phyloP scores from a whole-genome alignment of 2,888 invertebrate genomes.

The Pomacea canaliculata region DNA sequence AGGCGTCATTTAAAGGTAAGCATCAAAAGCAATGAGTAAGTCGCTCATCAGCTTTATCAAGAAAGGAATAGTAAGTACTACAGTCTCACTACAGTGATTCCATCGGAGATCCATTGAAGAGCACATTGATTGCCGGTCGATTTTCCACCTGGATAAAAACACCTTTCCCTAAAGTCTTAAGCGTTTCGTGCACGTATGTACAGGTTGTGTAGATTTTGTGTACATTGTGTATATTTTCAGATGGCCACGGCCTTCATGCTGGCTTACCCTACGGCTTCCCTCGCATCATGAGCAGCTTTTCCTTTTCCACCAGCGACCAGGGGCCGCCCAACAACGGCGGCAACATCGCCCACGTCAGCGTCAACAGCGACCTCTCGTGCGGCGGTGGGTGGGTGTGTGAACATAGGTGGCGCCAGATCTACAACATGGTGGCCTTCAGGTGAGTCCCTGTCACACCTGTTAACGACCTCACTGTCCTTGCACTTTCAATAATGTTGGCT shows the following conservation, averaged over 20 bases:
- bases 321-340: conserved; percentile 38
- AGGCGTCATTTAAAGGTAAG: too few species aligned
- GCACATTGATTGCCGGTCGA: too few species aligned
- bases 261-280: conserved; percentile 75
- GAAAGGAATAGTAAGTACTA: too few species aligned
- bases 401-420: conserved; percentile 55
- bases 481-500: background rate
- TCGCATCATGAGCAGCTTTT: conserved; percentile 87
- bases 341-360: conserved; percentile 34
- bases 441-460: background rate
- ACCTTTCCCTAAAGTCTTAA: too few species aligned
- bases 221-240: conserved; percentile 29
- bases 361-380: conserved; percentile 40
- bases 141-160: too few species aligned
- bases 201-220: too few species aligned
- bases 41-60: too few species aligned
- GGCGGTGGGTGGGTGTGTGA: conserved; percentile 48
- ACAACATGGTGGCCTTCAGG: conserved; percentile 66
- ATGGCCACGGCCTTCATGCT: conserved; percentile 87
- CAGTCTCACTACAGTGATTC: too few species aligned
- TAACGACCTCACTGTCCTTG: background rate
- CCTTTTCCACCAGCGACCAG: conserved; percentile 24
- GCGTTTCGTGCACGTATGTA: too few species aligned
- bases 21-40: too few species aligned
- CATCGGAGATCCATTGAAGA: too few species aligned